phyloP scores from a whole-genome alignment of 2,113 vertebrate species.

The Plectropomus leopardus region DNA sequence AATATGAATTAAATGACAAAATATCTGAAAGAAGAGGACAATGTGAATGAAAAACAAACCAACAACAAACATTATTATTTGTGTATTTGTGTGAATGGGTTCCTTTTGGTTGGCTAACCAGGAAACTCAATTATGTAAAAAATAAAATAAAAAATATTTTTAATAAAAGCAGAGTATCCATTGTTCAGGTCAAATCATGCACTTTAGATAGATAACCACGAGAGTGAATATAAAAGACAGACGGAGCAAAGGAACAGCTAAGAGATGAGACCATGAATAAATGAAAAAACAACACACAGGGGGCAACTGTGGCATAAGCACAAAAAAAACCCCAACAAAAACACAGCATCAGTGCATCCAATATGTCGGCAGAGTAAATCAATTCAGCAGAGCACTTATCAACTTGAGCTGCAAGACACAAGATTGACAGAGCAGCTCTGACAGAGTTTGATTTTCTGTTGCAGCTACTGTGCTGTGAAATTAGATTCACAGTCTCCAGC shows the following conservation, averaged over 20 bases:
- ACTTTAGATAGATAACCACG: constrained; percentile 7
- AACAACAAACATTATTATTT: neutral
- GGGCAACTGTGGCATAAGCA: neutral
- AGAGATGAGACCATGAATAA: constrained; percentile 6
- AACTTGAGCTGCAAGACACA: constrained; percentile 79
- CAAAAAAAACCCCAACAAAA: constrained; percentile 14
- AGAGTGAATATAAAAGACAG: constrained; percentile 2
- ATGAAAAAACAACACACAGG: neutral
- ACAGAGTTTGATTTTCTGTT: constrained; percentile 85
- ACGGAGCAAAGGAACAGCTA: neutral
- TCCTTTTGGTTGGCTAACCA: neutral
- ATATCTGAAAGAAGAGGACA: neutral
- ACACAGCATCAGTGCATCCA: constrained; percentile 71
- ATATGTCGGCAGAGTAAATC: constrained; percentile 79
- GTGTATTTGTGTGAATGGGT: neutral
- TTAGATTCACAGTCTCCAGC: constrained; percentile 84
- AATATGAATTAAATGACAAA: neutral
- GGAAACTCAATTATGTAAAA: neutral
- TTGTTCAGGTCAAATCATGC: constrained; percentile 7
- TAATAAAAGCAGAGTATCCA: neutral
- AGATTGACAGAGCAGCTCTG: constrained; percentile 84
- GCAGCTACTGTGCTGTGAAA: constrained; percentile 86
- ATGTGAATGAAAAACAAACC: neutral
- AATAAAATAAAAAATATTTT: neutral
- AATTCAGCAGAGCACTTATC: constrained; percentile 83